phyloP scores from a whole-genome alignment of 2,797 vertebrate genomes.

The Knipowitschia caucasica region DNA sequence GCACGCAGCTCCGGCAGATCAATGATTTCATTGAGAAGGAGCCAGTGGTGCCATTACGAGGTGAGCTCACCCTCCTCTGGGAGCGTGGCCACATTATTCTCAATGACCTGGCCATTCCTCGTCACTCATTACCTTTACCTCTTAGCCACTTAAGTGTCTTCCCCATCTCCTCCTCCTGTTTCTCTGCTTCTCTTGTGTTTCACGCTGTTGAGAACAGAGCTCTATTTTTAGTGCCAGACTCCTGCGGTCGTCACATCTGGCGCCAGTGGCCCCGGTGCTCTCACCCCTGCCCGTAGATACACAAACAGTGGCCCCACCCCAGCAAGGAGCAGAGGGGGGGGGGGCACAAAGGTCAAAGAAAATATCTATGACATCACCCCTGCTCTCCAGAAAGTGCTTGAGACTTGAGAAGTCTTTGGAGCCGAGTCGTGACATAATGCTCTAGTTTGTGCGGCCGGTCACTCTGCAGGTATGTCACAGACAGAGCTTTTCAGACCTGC shows the following conservation, averaged over 20 bases:
- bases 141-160: slow-evolving; percentile 11
- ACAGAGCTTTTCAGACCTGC: slow-evolving; percentile 11
- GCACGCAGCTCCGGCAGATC: slow-evolving; percentile 56
- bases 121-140: slow-evolving; percentile 24
- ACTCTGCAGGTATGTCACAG: slow-evolving; percentile 36
- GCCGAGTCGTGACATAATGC: slow-evolving; percentile 33
- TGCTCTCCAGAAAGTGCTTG: slow-evolving; percentile 29
- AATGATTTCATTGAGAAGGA: slow-evolving; percentile 79
- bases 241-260: slow-evolving; percentile 82
- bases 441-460: slow-evolving; percentile 30
- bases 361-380: slow-evolving; percentile 68
- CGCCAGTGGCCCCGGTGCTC: slow-evolving; percentile 72
- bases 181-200: slow-evolving; percentile 53
- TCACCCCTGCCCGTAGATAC: slow-evolving; percentile 63
- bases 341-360: slow-evolving; percentile 67
- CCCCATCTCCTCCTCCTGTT: slow-evolving; percentile 20
- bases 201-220: slow-evolving; percentile 74
- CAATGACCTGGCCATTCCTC: slow-evolving; percentile 62
- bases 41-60: slow-evolving; percentile 72
- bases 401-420: slow-evolving; percentile 29
- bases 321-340: slow-evolving; percentile 26
- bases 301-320: slow-evolving; percentile 56
- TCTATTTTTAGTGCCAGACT: slow-evolving; percentile 80
- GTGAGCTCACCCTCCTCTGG: slow-evolving; percentile 76
- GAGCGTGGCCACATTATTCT: slow-evolving; percentile 61